Percentiles rank a stretch among this genome's conserved stretches.
phyloP scores from a whole-genome alignment of 2,797 vertebrate species.

The Labroides dimidiatus region DNA sequence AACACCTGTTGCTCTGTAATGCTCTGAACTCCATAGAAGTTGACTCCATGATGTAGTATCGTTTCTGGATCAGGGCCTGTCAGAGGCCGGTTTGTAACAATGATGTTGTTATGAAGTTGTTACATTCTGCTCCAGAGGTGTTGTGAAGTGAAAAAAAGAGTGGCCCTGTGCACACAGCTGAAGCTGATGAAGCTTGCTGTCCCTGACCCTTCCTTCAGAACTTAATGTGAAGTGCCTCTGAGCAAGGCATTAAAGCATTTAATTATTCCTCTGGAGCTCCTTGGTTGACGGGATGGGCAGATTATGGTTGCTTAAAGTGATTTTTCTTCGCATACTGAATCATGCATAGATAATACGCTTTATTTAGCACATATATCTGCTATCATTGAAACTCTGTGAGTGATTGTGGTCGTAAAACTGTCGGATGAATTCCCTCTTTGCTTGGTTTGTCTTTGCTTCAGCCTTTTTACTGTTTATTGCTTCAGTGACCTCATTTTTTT shows the following conservation, averaged over 20 bases:
- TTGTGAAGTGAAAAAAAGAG: no score
- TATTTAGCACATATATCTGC: background rate
- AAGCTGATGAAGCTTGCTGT: background rate
- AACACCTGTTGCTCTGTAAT: no score
- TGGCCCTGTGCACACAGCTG: background rate
- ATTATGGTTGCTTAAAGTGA: background rate
- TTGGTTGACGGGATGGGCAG: background rate
- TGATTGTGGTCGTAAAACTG: background rate
- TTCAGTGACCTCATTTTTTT: slow-evolving; percentile 5
- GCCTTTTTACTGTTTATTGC: background rate
- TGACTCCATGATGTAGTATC: no score
- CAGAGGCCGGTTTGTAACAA: no score
- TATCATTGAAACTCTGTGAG: background rate
- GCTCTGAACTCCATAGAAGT: no score
- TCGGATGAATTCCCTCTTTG: background rate
- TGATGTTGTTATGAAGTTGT: no score
- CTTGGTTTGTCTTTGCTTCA: background rate
- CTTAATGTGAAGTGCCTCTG: background rate
- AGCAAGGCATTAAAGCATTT: background rate
- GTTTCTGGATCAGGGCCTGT: no score
- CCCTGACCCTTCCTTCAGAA: background rate
- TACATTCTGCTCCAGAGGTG: no score
- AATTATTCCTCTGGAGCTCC: background rate
- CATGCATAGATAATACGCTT: background rate
- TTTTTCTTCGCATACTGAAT: background rate